Base-by-base conservation (phyloP, 2,888 invertebrate genomes). In the Synanthedon tipuliformis region DNA sequence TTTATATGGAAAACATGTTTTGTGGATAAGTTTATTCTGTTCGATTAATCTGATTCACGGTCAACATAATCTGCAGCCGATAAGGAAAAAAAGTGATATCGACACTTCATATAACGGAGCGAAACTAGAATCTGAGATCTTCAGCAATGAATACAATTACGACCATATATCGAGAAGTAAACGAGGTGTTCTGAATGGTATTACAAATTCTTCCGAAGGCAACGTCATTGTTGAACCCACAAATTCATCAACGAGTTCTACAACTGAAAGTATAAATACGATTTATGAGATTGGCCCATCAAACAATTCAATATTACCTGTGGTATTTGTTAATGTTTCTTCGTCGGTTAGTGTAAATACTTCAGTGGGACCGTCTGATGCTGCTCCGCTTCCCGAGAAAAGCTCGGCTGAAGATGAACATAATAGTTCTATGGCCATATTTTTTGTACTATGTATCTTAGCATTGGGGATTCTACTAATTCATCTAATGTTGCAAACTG, bases 361-460 rank as follows among this genome's bases (percentile, higher is more conserved):
- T 4, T 65, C 90, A 2, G 84, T 90, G 2, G 89, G 89, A 41
- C 91, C 92, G 0, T 91, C 92, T 0, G 94, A 95, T 69, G 92
- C 94, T 7, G 93, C 94, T 7, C 87, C 94, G 3, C 78, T 97
- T 48, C 97, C 97, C 0, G 94, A 94, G 62, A 94, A 95, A 72
- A 95, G 94, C 62, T 94, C 96, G 2, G 96, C 96, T 2, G 97
- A 98, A 83, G 95, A 96, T 80, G 98, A 99, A 75, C 97, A 98
- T 71, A 95, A 96, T 69, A 97, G 96, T 69, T 98, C 97, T 1
- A 93, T 98, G 90, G 96, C 99, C 0, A 97, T 99, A 74, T 99
- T 99, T 81, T 99, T 99, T 78, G 98, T 99, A 12, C 89, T 99
- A 0, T 95, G 97, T 69, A 96, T 99, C 11, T 89, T 99, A 55